Conservation (phyloP, 2,113 vertebrate species). For the Myodes glareolus region DNA sequence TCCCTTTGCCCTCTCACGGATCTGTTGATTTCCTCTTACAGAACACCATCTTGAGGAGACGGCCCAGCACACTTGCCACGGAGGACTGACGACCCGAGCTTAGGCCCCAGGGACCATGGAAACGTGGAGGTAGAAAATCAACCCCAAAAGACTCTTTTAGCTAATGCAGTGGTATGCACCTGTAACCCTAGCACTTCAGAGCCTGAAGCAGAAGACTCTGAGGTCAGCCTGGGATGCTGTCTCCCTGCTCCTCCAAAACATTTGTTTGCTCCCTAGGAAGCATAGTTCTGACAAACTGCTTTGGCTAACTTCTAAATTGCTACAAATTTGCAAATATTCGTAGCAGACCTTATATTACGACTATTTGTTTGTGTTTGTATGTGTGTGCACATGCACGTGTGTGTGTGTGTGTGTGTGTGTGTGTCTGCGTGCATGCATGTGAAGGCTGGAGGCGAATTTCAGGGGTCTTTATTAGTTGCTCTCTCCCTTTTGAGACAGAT, state of each 20-base stretch:
- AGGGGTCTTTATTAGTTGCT: background rate
- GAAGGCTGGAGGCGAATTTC: background rate
- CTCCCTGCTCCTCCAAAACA: background rate
- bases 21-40: too few species aligned
- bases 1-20: background rate
- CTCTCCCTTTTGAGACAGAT: background rate
- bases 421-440: too few species aligned
- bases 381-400: background rate
- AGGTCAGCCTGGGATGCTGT: background rate
- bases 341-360: background rate
- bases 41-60: background rate
- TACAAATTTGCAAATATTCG: background rate
- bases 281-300: background rate
- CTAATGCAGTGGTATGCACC: fast-evolving
- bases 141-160: background rate
- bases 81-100: background rate
- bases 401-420: background rate
- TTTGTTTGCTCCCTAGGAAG: background rate
- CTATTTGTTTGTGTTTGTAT: background rate
- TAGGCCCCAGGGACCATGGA: background rate
- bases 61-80: background rate
- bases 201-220: background rate
- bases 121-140: background rate
- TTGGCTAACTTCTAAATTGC: background rate
- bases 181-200: background rate